A percentile compares a stretch with the other conserved stretches of the same genome.
Evolutionary conservation across 2,797 vertebrate genomes (phyloP).

Genomic region (Martes flavigula): DNA sequence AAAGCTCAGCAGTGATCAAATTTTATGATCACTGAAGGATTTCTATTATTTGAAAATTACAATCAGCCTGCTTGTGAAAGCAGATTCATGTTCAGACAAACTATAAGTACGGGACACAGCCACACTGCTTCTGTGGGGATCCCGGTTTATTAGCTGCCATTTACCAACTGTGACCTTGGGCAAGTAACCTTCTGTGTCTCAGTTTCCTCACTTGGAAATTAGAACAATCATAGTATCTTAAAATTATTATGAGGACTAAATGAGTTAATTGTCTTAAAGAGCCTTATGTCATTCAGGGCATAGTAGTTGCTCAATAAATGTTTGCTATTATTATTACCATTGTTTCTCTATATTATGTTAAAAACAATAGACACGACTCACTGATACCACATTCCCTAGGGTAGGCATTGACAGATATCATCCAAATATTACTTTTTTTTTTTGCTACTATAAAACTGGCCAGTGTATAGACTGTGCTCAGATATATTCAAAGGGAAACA

Average conservation of each 20-base stretch:
- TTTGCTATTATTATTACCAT: background rate
- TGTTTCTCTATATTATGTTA: background rate
- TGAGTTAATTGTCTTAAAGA: background rate
- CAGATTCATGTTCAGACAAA: background rate
- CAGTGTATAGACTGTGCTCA: background rate
- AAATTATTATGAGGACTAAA: background rate
- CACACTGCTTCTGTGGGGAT: background rate
- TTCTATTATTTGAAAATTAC: slow-evolving; percentile 38
- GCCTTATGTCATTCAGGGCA: background rate
- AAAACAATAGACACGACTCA: background rate
- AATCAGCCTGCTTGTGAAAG: background rate
- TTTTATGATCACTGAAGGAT: slow-evolving; percentile 29
- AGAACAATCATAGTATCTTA: background rate
- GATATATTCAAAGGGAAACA: background rate
- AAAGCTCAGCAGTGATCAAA: slow-evolving; percentile 8
- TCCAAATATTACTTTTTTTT: background rate
- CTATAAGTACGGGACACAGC: background rate
- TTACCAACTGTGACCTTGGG: background rate
- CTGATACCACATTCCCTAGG: background rate
- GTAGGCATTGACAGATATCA: background rate
- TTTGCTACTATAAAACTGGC: background rate
- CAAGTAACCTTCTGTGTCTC: background rate
- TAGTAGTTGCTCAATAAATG: background rate
- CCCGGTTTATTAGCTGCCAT: background rate
- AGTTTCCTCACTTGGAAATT: background rate